These are phyloP conservation scores for Tragelaphus buxtoni DNA, from an alignment of 2,113 vertebrate species.

Conservation along the genomic window DNA sequence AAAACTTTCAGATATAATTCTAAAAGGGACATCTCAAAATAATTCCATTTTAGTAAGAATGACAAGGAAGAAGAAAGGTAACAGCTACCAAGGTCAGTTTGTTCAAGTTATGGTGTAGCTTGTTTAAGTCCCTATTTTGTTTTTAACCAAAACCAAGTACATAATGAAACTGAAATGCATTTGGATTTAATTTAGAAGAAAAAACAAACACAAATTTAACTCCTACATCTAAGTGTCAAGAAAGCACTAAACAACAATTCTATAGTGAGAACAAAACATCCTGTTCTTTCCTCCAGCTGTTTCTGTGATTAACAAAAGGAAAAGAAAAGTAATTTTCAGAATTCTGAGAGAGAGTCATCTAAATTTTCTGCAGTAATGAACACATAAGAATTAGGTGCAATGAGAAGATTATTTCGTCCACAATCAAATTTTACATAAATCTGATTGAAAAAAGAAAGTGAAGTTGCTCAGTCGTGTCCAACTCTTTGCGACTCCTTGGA, in stretches of 20 bases:
- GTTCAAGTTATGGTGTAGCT: neutral
- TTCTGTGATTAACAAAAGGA: neutral
- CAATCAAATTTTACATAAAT: neutral
- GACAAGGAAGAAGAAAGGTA: neutral
- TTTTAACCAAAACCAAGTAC: neutral
- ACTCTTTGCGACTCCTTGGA: neutral
- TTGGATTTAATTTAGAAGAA: neutral
- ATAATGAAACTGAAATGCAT: neutral
- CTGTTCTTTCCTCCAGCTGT: neutral
- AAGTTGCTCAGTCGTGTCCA: neutral
- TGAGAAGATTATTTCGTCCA: neutral
- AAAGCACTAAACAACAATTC: neutral
- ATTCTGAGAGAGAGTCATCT: neutral
- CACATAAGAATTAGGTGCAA: neutral
- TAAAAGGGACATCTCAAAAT: neutral
- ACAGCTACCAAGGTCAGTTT: neutral
- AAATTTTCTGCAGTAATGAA: neutral
- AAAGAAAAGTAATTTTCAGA: neutral
- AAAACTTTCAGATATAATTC: neutral
- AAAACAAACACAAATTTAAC: neutral
- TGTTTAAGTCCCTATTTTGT: neutral
- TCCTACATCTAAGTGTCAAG: neutral
- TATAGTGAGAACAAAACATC: neutral
- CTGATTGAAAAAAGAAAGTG: neutral
- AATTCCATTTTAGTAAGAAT: neutral